Conservation (phyloP, 2,797 vertebrate genomes). For the Lepilemur septentrionalis region DNA sequence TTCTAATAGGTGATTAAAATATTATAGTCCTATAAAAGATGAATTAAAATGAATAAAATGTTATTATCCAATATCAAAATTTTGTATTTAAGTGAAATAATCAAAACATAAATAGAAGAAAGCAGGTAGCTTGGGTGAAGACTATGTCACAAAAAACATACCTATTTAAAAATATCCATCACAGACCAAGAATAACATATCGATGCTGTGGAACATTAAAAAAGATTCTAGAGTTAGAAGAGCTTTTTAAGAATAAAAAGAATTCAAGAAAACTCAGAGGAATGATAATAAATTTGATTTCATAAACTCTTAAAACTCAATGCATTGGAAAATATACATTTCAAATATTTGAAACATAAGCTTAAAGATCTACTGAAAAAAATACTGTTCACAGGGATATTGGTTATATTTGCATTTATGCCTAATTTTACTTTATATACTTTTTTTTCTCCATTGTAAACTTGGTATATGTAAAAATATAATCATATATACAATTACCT, state of each 20-base stretch:
- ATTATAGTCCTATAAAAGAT: not conserved
- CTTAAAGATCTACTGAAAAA: not conserved
- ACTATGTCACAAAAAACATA: not conserved
- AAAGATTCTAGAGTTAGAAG: not conserved
- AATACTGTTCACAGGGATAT: not conserved
- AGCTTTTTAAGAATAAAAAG: not conserved
- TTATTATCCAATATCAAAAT: not conserved
- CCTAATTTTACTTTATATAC: not conserved
- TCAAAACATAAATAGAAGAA: not conserved
- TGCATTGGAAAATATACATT: not conserved
- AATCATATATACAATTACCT: not conserved
- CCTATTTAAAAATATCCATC: not conserved
- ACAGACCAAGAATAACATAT: not conserved
- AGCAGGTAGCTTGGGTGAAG: not conserved
- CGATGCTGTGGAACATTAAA: not conserved
- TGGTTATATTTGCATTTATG: not conserved
- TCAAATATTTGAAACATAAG: not conserved
- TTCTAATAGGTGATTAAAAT: conserved; percentile 9
- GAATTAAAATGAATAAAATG: not conserved
- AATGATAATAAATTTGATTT: not conserved
- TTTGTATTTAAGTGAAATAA: not conserved
- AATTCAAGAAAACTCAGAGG: not conserved
- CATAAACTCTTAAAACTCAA: not conserved
- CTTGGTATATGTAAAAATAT: not conserved
- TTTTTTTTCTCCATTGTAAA: not conserved